A percentile compares a stretch with the other conserved stretches of the same genome.
Evolutionary conservation across 2,113 vertebrate genomes (phyloP).

Genomic region (Channa maculata): DNA sequence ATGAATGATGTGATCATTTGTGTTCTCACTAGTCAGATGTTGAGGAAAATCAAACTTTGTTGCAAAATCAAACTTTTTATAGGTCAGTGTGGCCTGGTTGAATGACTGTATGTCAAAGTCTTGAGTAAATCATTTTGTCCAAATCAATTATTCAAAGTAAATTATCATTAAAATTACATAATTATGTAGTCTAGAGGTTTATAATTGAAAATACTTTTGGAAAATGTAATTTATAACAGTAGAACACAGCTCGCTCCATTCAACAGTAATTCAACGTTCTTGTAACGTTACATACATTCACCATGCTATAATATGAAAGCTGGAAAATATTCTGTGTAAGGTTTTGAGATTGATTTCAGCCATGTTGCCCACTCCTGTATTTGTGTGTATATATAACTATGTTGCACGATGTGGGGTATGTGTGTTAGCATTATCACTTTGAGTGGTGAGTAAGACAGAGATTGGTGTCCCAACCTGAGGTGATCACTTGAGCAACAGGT

Average conservation of each 20-base stretch:
- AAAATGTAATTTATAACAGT: too few relatives aligned
- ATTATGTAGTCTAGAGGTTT: too few relatives aligned
- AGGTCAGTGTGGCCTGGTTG: background rate
- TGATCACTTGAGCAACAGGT: constrained; percentile 55
- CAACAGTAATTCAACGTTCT: background rate
- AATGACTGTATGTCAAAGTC: too few relatives aligned
- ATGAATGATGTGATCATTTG: too few relatives aligned
- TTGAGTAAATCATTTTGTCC: background rate
- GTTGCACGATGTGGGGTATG: constrained; percentile 36
- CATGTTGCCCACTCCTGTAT: too few relatives aligned
- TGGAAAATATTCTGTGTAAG: too few relatives aligned
- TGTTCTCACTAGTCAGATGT: too few relatives aligned
- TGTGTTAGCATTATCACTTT: background rate
- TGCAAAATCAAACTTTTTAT: too few relatives aligned
- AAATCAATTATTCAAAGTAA: background rate
- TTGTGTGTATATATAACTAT: too few relatives aligned
- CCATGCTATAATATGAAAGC: background rate
- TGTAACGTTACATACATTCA: background rate
- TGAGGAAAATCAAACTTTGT: too few relatives aligned
- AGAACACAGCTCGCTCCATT: background rate
- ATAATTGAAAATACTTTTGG: too few relatives aligned
- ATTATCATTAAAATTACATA: background rate
- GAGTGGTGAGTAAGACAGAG: constrained; percentile 5
- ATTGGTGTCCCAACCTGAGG: constrained; percentile 62
- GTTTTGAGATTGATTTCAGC: background rate